Conservation (phyloP, 2,113 vertebrate genomes). For the Bungarus multicinctus region DNA sequence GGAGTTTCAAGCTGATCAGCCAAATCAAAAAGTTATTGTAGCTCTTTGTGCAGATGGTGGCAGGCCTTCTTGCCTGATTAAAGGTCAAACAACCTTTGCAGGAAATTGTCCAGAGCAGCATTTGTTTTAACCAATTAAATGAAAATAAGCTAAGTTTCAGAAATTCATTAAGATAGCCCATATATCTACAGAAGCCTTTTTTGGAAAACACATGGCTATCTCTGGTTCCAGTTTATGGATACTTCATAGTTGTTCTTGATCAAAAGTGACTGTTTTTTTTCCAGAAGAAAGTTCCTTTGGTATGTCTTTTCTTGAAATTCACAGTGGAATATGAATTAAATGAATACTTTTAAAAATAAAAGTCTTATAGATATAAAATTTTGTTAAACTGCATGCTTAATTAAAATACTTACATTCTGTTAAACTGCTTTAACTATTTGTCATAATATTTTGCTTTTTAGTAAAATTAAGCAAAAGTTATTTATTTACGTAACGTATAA, state of each 20-base stretch:
- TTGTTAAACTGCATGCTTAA: not conserved
- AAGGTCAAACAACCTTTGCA: not conserved
- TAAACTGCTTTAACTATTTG: not conserved
- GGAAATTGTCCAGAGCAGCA: not conserved
- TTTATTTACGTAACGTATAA: too few species aligned
- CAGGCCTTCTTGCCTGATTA: not conserved
- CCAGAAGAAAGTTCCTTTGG: not conserved
- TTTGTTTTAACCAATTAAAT: not conserved
- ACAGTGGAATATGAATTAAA: not conserved
- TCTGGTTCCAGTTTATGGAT: not conserved
- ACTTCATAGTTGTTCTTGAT: not conserved
- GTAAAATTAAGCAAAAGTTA: not conserved
- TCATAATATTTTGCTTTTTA: not conserved
- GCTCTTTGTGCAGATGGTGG: not conserved
- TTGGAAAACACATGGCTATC: not conserved
- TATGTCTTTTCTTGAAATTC: not conserved
- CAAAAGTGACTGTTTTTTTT: not conserved
- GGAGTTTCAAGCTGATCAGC: not conserved
- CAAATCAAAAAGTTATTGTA: not conserved
- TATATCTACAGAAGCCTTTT: not conserved
- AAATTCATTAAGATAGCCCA: not conserved
- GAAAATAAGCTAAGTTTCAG: not conserved
- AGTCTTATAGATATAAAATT: not conserved
- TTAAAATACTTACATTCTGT: not conserved
- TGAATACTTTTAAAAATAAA: not conserved